A percentile compares a stretch with the other conserved stretches of the same genome.
phyloP scores from a whole-genome alignment of 2,888 invertebrate genomes.

The Platycheirus albimanus region DNA sequence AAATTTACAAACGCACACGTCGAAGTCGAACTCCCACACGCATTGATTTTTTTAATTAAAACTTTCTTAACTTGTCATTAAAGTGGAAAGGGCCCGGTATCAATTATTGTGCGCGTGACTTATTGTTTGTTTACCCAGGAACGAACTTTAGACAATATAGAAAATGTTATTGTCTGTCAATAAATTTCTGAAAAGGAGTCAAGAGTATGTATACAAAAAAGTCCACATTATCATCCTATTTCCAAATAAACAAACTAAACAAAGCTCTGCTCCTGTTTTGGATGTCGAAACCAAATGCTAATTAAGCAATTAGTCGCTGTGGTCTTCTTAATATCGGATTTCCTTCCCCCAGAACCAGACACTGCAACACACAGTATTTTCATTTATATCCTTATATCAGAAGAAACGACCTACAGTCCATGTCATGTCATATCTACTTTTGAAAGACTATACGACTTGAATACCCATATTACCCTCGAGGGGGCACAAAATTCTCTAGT shows the following conservation, averaged over 20 bases:
- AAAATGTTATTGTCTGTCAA: conserved; percentile 49
- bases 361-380: conserved; percentile 16
- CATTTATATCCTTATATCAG: conserved; percentile 32
- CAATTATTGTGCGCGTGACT: conserved; percentile 38
- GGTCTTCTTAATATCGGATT: conserved; percentile 77
- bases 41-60: conserved; percentile 19
- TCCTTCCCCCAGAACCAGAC: conserved; percentile 69
- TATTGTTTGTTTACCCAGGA: conserved; percentile 41
- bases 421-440: conserved; percentile 64
- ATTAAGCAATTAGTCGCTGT: conserved; percentile 83
- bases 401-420: conserved; percentile 36
- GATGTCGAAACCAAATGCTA: conserved; percentile 82
- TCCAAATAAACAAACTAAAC: conserved; percentile 24
- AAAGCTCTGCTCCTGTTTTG: conserved; percentile 27
- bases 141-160: conserved; percentile 35
- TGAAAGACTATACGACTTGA: conserved; percentile 57
- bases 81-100: conserved; percentile 7
- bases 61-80: conserved; percentile 34
- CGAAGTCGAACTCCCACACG: not conserved
- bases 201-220: not conserved
- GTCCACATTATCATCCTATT: conserved; percentile 21
- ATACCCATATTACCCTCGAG: conserved; percentile 68
- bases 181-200: conserved; percentile 12
- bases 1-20: conserved; percentile 19
- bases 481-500: conserved; percentile 12